These are phyloP conservation scores for Caenorhabditis drosophilae DNA, from an alignment of 2,888 invertebrate genomes.

Conservation along the genomic window DNA sequence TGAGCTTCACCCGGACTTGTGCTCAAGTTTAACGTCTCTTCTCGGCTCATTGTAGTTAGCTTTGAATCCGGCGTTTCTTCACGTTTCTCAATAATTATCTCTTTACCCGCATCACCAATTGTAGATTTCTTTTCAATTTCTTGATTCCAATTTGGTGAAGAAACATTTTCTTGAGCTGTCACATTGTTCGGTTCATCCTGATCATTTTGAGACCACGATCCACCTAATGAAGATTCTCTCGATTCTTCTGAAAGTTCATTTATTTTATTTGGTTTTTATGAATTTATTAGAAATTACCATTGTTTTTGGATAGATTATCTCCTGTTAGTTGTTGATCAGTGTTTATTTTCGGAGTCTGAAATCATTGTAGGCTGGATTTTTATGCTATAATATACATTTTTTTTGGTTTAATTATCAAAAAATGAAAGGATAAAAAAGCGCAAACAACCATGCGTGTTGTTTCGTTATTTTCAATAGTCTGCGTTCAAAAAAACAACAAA, in stretches of 20 bases:
- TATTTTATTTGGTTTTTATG: constrained; percentile 2
- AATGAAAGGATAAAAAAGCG: too few species aligned
- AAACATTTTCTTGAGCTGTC: constrained; percentile 9
- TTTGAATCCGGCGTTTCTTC: neutral
- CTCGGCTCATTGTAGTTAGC: neutral
- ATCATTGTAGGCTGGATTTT: too few species aligned
- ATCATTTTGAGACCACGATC: constrained; percentile 31
- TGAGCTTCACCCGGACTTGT: constrained; percentile 33
- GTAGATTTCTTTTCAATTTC: too few species aligned
- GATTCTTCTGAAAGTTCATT: constrained; percentile 17
- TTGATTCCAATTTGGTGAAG: neutral
- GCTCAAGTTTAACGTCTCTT: constrained; percentile 2
- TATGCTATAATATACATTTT: neutral
- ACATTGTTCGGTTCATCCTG: constrained; percentile 6
- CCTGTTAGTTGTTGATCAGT: too few species aligned
- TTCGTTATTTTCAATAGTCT: too few species aligned
- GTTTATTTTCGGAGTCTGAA: too few species aligned
- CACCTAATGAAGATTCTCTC: constrained; percentile 31
- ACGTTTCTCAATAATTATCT: constrained; percentile 8
- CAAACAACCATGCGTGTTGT: too few species aligned
- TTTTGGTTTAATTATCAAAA: too few species aligned
- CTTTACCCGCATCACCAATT: too few species aligned
- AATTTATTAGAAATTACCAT: neutral
- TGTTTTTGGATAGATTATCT: too few species aligned
- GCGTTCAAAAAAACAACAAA: too few species aligned